Evolutionary conservation across 1,140 invertebrate genomes (phyloP).

Genomic region (Coelopa frigida): DNA sequence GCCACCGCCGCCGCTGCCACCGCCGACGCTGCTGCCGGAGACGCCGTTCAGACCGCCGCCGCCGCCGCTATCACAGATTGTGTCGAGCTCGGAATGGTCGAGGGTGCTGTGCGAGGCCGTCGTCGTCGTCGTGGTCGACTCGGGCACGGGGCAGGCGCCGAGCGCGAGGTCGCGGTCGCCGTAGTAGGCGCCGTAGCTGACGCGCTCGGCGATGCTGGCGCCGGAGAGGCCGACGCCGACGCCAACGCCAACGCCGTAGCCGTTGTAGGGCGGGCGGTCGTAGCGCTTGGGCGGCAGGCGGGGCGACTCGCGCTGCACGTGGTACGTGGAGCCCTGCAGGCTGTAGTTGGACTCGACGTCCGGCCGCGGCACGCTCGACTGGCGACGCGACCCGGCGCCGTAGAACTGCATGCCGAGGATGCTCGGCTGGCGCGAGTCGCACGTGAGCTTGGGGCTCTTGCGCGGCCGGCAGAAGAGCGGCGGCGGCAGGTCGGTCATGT

Average conservation of each 20-base stretch:
- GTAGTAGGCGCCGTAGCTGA: conserved; percentile 10
- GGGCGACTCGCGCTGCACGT: conserved; percentile 34
- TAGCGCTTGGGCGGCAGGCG: conserved; percentile 27
- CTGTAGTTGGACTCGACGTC: conserved; percentile 43
- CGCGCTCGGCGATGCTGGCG: conserved; percentile 16
- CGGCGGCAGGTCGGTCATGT: conserved; percentile 67
- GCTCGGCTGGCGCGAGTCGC: conserved; percentile 61
- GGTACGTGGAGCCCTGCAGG: conserved; percentile 36
- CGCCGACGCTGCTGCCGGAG: conserved; percentile 16
- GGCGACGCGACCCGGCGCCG: conserved; percentile 39
- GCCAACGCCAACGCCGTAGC: conserved; percentile 23
- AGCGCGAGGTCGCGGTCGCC: too few species aligned
- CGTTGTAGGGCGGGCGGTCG: conserved; percentile 33
- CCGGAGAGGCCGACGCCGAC: conserved; percentile 14
- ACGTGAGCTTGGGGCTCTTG: conserved; percentile 64
- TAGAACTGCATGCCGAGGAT: conserved; percentile 46
- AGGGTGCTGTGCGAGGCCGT: conserved; percentile 37
- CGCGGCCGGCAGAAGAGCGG: conserved; percentile 71
- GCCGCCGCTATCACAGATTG: conserved; percentile 40
- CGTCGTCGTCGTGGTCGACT: too few species aligned
- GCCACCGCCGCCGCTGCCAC: conserved; percentile 4
- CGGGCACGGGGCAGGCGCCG: conserved; percentile 3
- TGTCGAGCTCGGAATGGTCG: conserved; percentile 44
- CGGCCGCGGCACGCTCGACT: conserved; percentile 45
- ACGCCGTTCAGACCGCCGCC: conserved; percentile 7